These are phyloP conservation scores for Diphyllodes magnificus DNA, from an alignment of 2,113 vertebrate genomes.

Conservation along the genomic window DNA sequence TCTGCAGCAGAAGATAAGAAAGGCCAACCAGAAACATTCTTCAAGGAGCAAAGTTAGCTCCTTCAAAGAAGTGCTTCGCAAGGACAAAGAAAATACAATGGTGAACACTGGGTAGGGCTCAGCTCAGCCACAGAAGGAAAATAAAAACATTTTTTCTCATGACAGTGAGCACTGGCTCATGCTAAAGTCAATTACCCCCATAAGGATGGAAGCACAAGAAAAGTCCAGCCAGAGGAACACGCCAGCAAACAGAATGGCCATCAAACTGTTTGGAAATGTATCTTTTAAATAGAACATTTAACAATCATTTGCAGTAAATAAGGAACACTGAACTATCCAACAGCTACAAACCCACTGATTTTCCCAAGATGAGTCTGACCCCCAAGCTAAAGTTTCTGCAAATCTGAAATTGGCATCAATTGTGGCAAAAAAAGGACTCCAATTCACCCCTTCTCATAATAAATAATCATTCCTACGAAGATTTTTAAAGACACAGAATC, in stretches of 20 bases:
- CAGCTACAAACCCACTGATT: background rate
- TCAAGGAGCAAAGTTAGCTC: background rate
- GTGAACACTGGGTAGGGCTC: background rate
- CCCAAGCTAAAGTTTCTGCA: background rate
- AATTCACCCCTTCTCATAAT: background rate
- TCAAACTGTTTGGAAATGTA: background rate
- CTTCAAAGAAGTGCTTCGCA: background rate
- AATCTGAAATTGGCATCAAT: background rate
- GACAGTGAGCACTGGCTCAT: background rate
- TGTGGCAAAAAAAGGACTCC: background rate
- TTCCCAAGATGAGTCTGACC: background rate
- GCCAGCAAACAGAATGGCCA: background rate
- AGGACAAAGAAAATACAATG: background rate
- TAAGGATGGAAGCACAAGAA: background rate
- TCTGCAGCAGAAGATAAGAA: background rate
- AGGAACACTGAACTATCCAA: background rate
- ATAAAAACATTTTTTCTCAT: background rate
- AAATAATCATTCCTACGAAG: background rate
- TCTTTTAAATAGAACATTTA: background rate
- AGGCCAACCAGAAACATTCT: background rate
- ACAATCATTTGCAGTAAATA: background rate
- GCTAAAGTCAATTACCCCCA: background rate
- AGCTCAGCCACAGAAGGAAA: background rate
- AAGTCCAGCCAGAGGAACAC: background rate
- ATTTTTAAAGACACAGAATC: background rate